Evolutionary conservation across 2,888 invertebrate genomes (phyloP).

Genomic region (Kryphioiulus occultus): DNA sequence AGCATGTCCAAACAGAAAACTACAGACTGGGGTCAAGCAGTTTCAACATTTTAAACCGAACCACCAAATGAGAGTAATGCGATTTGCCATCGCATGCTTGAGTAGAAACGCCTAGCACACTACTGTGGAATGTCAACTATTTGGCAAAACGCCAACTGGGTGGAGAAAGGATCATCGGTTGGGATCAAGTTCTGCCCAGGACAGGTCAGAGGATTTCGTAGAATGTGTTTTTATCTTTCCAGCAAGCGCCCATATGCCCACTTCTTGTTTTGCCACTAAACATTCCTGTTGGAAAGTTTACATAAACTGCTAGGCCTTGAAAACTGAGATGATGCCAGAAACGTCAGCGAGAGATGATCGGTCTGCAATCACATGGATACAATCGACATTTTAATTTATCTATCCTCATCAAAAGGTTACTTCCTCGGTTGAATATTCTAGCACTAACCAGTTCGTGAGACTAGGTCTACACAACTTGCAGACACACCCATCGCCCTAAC

Average conservation of each 20-base stretch:
- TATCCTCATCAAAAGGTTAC: not conserved
- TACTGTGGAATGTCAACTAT: conserved; percentile 42
- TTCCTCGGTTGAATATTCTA: not conserved
- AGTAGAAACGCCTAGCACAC: not conserved
- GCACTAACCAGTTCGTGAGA: not conserved
- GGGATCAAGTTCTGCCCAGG: conserved; percentile 14
- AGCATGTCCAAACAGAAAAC: too few relatives aligned
- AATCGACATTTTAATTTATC: not conserved
- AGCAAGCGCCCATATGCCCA: conserved; percentile 31
- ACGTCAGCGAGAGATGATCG: not conserved
- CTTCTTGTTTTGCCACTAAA: conserved; percentile 20
- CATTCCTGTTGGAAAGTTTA: conserved; percentile 21
- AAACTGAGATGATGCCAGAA: not conserved
- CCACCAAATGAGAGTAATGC: not conserved
- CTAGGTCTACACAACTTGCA: not conserved
- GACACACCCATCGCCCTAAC: not conserved
- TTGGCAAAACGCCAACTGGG: conserved; percentile 41
- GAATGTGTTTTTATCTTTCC: not conserved
- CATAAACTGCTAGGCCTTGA: not conserved
- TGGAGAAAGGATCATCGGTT: conserved; percentile 41
- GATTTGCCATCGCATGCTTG: not conserved
- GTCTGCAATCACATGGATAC: not conserved
- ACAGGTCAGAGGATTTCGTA: conserved; percentile 33
- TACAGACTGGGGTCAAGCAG: too few relatives aligned
- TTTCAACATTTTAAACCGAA: not conserved